Conservation (phyloP, 37 sponge, comb jelly and placozoan species). For the Axinella damicornis region DNA sequence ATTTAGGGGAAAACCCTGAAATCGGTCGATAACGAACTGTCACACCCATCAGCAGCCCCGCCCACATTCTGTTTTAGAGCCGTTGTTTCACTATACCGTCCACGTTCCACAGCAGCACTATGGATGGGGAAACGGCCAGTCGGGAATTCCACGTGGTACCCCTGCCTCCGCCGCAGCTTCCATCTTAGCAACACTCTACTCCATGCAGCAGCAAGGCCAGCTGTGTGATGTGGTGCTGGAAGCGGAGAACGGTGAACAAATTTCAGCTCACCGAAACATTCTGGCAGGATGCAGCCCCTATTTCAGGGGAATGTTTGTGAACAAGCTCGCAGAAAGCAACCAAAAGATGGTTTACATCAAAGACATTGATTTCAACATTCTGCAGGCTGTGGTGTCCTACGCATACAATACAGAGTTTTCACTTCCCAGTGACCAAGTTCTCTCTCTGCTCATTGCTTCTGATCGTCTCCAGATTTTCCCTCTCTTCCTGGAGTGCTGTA, state of each 20-base stretch:
- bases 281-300: constrained; percentile 55
- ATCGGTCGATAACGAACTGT: too few species aligned
- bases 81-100: too few species aligned
- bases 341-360: constrained; percentile 23
- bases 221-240: constrained; percentile 54
- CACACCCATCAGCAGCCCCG: too few species aligned
- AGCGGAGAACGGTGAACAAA: constrained; percentile 10
- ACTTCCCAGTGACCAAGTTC: constrained; percentile 7
- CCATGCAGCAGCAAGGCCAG: constrained; percentile 46
- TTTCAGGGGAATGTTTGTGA: constrained; percentile 65
- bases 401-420: constrained; percentile 29
- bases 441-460: constrained; percentile 35
- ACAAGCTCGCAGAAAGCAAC: constrained; percentile 38
- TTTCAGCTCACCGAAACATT: constrained; percentile 48
- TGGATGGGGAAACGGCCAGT: too few species aligned
- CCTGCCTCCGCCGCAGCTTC: neutral
- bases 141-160: too few species aligned
- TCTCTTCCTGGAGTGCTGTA: constrained; percentile 37
- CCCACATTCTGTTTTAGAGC: too few species aligned
- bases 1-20: too few species aligned
- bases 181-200: constrained; percentile 12
- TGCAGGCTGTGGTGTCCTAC: constrained; percentile 39
- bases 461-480: constrained; percentile 48
- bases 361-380: constrained; percentile 33
- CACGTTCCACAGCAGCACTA: too few species aligned